A percentile compares a stretch with the other conserved stretches of the same genome.
These are phyloP conservation scores for Echinometra lucunter DNA, from an alignment of 53 echinoderm and acorn worm species.

Conservation along the genomic window DNA sequence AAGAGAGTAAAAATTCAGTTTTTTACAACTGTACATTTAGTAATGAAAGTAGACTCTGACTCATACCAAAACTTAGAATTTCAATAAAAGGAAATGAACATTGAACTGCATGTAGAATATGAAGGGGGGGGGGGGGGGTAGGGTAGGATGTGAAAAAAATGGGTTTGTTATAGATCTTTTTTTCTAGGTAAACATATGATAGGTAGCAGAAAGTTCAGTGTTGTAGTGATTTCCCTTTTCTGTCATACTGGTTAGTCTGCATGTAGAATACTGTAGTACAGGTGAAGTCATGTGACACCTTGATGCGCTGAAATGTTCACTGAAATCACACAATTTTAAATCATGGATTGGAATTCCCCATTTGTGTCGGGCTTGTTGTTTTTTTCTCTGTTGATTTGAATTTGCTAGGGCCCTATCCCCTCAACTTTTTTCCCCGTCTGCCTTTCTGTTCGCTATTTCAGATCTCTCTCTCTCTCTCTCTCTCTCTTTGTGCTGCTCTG, in stretches of 20 bases:
- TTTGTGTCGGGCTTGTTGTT: too few relatives aligned
- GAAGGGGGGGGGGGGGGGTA: neutral
- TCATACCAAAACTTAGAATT: slow-evolving; percentile 16
- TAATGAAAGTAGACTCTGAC: neutral
- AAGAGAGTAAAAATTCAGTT: neutral
- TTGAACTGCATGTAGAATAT: neutral
- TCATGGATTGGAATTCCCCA: too few relatives aligned
- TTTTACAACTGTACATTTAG: neutral
- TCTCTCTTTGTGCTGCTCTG: too few relatives aligned
- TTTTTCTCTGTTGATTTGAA: too few relatives aligned
- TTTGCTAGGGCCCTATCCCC: too few relatives aligned
- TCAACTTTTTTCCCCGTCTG: too few relatives aligned
- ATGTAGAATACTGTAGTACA: too few relatives aligned
- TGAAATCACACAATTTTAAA: too few relatives aligned
- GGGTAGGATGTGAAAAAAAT: neutral
- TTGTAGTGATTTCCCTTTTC: neutral
- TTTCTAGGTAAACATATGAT: neutral
- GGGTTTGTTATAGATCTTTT: neutral
- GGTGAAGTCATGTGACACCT: too few relatives aligned
- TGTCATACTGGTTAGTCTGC: neutral
- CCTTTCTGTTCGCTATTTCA: too few relatives aligned
- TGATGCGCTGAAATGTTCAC: too few relatives aligned
- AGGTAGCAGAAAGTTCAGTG: neutral
- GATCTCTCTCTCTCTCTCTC: too few relatives aligned
- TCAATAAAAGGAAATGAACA: slow-evolving; percentile 15